A percentile compares a stretch with the other conserved stretches of the same genome.
phyloP scores from a whole-genome alignment of 2,113 vertebrate genomes.

The Ptychochromis oligacanthus region DNA sequence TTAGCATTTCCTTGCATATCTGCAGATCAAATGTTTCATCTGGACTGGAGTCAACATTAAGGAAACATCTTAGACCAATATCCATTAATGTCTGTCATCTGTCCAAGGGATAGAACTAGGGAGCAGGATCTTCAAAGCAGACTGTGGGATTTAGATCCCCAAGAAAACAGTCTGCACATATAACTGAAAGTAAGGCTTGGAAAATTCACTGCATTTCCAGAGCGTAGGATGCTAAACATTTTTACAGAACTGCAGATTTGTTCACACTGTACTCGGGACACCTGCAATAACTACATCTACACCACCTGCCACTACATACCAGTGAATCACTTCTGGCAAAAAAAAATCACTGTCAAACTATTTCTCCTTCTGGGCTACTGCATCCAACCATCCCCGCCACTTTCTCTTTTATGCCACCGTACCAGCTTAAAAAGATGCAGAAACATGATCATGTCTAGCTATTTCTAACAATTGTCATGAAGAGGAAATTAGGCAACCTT shows the following conservation, averaged over 20 bases:
- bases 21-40: not conserved
- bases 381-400: conserved; percentile 22
- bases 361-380: conserved; percentile 10
- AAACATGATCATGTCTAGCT: conserved; percentile 21
- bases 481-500: conserved; percentile 5
- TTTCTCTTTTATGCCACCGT: not conserved
- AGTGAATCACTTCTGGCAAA: conserved; percentile 50
- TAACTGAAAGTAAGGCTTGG: not conserved
- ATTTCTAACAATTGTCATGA: conserved; percentile 4
- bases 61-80: not conserved
- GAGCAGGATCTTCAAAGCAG: not conserved
- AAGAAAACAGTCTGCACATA: not conserved
- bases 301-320: conserved; percentile 16
- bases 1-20: not conserved
- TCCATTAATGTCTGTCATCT: not conserved
- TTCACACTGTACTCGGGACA: conserved; percentile 33
- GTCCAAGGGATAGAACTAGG: not conserved
- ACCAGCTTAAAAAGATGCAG: conserved; percentile 20
- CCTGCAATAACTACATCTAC: conserved; percentile 17
- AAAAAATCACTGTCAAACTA: conserved; percentile 27
- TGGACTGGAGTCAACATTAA: not conserved
- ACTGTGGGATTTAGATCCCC: not conserved
- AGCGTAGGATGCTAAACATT: not conserved
- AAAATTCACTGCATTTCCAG: not conserved
- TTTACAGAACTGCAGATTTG: conserved; percentile 13